Percentiles rank a stretch among this genome's conserved stretches.
Conservation (phyloP, 2,113 vertebrate species). For the Bos indicus region DNA sequence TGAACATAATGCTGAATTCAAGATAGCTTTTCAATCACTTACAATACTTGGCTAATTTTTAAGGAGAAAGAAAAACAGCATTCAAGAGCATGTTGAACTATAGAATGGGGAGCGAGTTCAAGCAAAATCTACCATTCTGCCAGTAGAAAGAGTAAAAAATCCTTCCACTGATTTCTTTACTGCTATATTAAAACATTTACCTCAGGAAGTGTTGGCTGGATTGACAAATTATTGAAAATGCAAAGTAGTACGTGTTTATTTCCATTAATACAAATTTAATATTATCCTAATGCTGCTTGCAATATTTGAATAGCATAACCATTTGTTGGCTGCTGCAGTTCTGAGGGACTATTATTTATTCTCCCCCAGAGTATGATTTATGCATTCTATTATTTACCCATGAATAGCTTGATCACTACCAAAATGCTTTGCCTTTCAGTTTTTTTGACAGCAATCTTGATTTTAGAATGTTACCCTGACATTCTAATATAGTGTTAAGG, state of each 20-base stretch:
- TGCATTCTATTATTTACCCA: constrained; percentile 26
- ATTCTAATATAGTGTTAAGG: constrained; percentile 5
- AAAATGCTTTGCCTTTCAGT: constrained; percentile 15
- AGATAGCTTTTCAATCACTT: not conserved
- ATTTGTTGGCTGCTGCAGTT: not conserved
- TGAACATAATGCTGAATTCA: not conserved
- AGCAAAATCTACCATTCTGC: not conserved
- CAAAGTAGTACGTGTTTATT: not conserved
- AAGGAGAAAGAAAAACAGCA: not conserved
- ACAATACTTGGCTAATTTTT: not conserved
- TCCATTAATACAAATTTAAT: not conserved
- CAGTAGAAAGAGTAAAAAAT: not conserved
- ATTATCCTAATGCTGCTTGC: not conserved
- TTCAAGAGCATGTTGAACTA: not conserved
- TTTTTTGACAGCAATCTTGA: constrained; percentile 28
- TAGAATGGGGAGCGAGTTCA: not conserved
- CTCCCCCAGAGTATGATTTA: not conserved
- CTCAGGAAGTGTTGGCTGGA: not conserved
- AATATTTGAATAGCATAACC: constrained; percentile 17
- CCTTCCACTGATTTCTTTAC: not conserved
- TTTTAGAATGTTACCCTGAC: constrained; percentile 33
- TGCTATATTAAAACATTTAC: not conserved
- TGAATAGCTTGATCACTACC: not conserved
- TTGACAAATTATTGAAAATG: constrained; percentile 14
- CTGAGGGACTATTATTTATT: constrained; percentile 8